A percentile compares a stretch with the other conserved stretches of the same genome.
Conservation (phyloP, 2,113 vertebrate genomes). For the Cairina moschata region DNA sequence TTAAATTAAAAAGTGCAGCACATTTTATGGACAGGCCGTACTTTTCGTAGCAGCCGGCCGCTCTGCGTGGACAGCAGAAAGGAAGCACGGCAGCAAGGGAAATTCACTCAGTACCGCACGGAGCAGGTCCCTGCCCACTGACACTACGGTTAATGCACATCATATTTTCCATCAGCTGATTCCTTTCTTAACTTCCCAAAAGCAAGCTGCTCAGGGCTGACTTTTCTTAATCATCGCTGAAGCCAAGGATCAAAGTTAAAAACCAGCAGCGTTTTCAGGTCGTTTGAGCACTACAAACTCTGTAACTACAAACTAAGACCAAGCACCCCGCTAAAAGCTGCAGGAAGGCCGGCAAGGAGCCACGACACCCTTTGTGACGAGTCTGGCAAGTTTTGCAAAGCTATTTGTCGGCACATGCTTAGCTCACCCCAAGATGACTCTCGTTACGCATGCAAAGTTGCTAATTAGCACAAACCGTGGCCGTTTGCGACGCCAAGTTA, state of each 20-base stretch:
- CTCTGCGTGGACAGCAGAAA: not conserved
- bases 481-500: not conserved
- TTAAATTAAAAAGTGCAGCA: not conserved
- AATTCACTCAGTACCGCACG: conserved; percentile 11
- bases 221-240: not conserved
- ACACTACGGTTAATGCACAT: not conserved
- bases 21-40: not conserved
- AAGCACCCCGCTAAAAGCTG: not conserved
- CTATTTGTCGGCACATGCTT: not conserved
- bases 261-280: not conserved
- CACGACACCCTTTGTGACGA: not conserved
- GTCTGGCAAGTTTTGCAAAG: not conserved
- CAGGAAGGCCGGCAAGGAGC: not conserved
- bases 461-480: not conserved
- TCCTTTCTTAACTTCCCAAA: not conserved
- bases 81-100: not conserved
- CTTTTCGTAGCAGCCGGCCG: not conserved
- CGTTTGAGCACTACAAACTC: not conserved
- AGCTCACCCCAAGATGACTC: not conserved
- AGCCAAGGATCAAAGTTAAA: not conserved
- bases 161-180: conserved; percentile 23
- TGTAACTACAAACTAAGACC: not conserved
- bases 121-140: conserved; percentile 36
- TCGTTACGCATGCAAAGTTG: not conserved
- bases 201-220: not conserved